These are phyloP conservation scores for Thalassaphorura encarpata DNA, from an alignment of 1,140 invertebrate species.

Conservation along the genomic window DNA sequence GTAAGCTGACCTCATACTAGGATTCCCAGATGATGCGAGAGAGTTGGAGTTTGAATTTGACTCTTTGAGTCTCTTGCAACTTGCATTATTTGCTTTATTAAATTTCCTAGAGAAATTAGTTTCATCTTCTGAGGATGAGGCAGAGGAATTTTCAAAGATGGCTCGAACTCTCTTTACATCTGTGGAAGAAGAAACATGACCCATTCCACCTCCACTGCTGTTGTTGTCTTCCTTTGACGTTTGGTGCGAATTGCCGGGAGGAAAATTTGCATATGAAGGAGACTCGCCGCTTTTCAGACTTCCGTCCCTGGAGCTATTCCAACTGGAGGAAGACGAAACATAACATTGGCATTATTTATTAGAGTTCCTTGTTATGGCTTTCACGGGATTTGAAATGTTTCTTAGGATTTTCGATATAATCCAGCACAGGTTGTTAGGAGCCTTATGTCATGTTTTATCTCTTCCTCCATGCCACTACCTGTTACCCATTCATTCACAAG, in stretches of 20 bases:
- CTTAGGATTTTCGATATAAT: too few relatives aligned
- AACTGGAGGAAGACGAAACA: too few relatives aligned
- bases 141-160: conserved; percentile 10
- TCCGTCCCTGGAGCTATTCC: neutral
- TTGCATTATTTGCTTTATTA: neutral
- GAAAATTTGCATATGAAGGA: neutral
- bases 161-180: conserved; percentile 23
- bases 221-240: neutral
- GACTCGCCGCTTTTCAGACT: neutral
- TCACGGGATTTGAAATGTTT: too few relatives aligned
- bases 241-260: neutral
- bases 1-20: conserved; percentile 9
- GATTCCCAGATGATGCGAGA: neutral
- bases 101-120: neutral
- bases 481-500: too few relatives aligned
- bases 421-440: too few relatives aligned
- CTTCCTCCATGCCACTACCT: too few relatives aligned
- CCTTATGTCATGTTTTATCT: too few relatives aligned
- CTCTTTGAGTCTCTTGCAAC: neutral
- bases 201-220: neutral
- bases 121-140: neutral
- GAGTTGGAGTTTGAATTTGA: neutral
- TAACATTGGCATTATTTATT: too few relatives aligned
- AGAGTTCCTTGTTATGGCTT: too few relatives aligned
- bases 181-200: neutral